Evolutionary conservation across 2,888 invertebrate genomes (phyloP).

Genomic region (Tinea trinotella): DNA sequence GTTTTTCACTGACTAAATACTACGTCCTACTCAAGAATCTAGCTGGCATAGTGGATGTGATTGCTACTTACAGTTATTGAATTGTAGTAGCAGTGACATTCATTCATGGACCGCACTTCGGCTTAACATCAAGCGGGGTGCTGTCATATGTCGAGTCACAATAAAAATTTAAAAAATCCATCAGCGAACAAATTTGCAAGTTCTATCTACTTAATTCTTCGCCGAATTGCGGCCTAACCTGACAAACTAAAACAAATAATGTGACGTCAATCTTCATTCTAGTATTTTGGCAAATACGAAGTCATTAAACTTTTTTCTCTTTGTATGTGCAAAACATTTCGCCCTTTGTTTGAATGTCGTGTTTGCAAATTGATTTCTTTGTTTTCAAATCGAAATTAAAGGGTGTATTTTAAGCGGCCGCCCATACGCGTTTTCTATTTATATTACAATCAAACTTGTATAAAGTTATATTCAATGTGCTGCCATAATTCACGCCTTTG

Average conservation of each 20-base stretch:
- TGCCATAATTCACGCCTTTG: neutral
- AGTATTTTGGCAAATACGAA: slow-evolving; percentile 2
- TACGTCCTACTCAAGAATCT: no score
- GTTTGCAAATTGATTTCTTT: slow-evolving; percentile 8
- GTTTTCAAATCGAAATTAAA: slow-evolving; percentile 4
- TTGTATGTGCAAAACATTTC: slow-evolving; percentile 4
- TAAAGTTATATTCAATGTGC: no score
- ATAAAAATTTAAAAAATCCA: no score
- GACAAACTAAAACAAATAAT: neutral
- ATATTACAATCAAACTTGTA: neutral
- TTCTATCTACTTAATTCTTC: no score
- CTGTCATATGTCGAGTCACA: no score
- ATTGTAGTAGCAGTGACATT: no score
- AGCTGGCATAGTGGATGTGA: no score
- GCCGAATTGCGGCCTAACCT: neutral
- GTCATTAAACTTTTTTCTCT: neutral
- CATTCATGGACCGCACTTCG: neutral
- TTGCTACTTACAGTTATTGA: no score
- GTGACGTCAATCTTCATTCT: neutral
- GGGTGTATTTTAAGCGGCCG: neutral
- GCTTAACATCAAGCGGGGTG: no score
- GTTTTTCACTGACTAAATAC: no score
- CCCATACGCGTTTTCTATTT: neutral
- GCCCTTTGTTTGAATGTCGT: neutral
- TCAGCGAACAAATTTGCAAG: no score